Percentiles rank a stretch among this genome's conserved stretches.
These are phyloP conservation scores for Parus major DNA, from an alignment of 2,113 vertebrate species.

Conservation along the genomic window DNA sequence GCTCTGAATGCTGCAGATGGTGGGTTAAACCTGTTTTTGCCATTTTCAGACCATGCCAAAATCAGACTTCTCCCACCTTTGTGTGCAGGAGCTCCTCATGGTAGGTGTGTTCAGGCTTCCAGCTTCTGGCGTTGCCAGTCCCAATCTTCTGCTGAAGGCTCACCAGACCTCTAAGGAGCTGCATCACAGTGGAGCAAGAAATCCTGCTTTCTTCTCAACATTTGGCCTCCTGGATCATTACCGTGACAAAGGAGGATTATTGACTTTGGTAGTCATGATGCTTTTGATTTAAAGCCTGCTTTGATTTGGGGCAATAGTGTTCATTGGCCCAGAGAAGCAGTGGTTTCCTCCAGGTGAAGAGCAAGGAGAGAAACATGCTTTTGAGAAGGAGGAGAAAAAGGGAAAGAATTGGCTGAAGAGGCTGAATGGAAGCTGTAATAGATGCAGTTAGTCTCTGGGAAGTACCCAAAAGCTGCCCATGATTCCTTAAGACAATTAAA, in stretches of 20 bases:
- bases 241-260: conserved; percentile 79
- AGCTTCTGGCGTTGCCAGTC: not conserved
- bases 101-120: not conserved
- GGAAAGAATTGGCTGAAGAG: conserved; percentile 30
- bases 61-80: not conserved
- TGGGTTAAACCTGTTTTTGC: not conserved
- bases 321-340: not conserved
- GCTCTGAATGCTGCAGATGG: not conserved
- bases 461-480: not conserved
- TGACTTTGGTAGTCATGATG: conserved; percentile 81
- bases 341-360: conserved; percentile 29
- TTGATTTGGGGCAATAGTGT: conserved; percentile 67
- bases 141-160: not conserved
- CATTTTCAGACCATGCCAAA: not conserved
- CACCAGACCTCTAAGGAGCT: not conserved
- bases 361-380: conserved; percentile 12
- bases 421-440: conserved; percentile 28
- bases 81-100: not conserved
- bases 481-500: conserved; percentile 39
- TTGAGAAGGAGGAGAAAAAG: conserved; percentile 37
- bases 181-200: not conserved
- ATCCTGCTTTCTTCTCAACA: not conserved
- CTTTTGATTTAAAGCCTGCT: conserved; percentile 76
- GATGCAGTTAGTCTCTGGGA: conserved; percentile 19
- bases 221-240: conserved; percentile 51